Percentiles rank a stretch among this genome's conserved stretches.
phyloP scores from a whole-genome alignment of 2,113 vertebrate species.

The Forbesichthys papilliferus region DNA sequence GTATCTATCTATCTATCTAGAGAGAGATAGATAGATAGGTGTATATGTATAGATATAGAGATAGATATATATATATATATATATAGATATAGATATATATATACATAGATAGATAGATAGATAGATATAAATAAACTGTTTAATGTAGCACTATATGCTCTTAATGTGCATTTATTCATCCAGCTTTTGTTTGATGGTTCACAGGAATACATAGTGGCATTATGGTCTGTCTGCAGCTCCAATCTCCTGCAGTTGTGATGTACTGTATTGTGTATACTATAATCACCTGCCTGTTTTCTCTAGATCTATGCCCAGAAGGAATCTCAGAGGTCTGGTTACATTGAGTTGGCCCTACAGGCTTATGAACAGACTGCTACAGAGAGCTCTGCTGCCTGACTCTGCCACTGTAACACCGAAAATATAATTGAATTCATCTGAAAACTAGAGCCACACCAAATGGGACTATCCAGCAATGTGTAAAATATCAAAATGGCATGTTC shows the following conservation, averaged over 20 bases:
- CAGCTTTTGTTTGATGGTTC: neutral
- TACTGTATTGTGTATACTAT: neutral
- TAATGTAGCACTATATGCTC: neutral
- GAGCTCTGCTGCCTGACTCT: slow-evolving; percentile 40
- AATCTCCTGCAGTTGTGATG: neutral
- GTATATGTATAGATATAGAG: too few relatives aligned
- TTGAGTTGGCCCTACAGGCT: slow-evolving; percentile 87
- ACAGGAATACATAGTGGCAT: neutral
- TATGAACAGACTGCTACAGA: slow-evolving; percentile 72
- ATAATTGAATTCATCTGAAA: neutral
- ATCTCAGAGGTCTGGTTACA: slow-evolving; percentile 84
- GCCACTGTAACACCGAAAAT: neutral
- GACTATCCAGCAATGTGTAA: neutral
- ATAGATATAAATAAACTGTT: too few relatives aligned
- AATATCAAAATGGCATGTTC: neutral
- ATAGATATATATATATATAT: too few relatives aligned
- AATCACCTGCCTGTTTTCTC: slow-evolving; percentile 11
- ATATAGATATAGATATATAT: too few relatives aligned
- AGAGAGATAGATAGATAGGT: too few relatives aligned
- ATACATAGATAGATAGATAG: too few relatives aligned
- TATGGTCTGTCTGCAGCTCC: too few relatives aligned
- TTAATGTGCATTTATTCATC: neutral
- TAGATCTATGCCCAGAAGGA: slow-evolving; percentile 89
- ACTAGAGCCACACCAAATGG: neutral
- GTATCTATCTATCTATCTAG: too few relatives aligned